Conservation (phyloP, 2,797 vertebrate genomes). For the Falco columbarius region DNA sequence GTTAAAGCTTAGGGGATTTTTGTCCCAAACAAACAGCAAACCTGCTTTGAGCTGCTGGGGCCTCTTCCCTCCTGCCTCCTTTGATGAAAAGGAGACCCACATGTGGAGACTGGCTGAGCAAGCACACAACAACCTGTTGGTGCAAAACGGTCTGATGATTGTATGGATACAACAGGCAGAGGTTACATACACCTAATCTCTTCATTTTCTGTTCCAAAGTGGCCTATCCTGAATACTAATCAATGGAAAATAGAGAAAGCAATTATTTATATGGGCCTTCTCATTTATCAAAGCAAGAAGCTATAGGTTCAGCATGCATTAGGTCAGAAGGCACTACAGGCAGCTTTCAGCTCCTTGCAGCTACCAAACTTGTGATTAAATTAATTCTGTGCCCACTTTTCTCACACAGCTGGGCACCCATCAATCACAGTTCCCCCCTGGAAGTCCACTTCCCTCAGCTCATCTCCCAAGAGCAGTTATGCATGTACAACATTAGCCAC, state of each 20-base stretch:
- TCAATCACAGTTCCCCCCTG: neutral
- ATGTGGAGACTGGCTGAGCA: neutral
- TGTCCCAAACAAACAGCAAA: neutral
- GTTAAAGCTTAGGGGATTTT: neutral
- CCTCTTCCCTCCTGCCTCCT: neutral
- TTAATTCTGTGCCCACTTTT: neutral
- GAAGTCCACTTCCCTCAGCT: neutral
- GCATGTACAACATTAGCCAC: neutral
- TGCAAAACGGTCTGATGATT: neutral
- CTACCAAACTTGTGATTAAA: neutral
- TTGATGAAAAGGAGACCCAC: neutral
- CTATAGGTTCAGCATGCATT: rapidly evolving
- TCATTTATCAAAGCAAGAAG: neutral
- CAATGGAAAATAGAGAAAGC: neutral
- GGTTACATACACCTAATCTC: neutral
- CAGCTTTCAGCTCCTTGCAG: neutral
- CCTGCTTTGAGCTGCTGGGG: neutral
- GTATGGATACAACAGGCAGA: neutral
- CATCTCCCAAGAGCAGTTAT: neutral
- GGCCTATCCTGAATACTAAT: neutral
- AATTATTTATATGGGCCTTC: neutral
- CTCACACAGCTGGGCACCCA: neutral
- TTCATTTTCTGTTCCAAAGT: neutral
- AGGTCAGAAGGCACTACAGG: neutral
- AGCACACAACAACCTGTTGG: neutral